Evolutionary conservation across 2,113 vertebrate genomes (phyloP).

Genomic region (Muscicapa adusta): DNA sequence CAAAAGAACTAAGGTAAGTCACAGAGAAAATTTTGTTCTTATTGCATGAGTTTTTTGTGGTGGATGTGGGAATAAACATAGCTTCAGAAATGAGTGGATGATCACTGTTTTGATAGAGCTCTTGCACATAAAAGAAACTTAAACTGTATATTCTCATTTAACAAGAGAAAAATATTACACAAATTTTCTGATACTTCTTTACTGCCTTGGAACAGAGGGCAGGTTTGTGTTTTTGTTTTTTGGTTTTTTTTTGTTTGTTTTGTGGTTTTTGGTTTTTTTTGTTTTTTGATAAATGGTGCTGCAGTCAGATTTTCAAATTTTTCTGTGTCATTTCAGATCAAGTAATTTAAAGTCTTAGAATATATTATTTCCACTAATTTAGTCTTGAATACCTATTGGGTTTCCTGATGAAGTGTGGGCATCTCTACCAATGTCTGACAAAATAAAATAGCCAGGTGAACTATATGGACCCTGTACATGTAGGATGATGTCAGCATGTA

Average conservation of each 20-base stretch:
- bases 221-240: background rate
- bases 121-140: background rate
- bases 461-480: fast-evolving
- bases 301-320: background rate
- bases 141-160: background rate
- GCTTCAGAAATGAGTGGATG: background rate
- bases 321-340: background rate
- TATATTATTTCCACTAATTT: background rate
- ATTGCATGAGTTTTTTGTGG: constrained; percentile 29
- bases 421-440: background rate
- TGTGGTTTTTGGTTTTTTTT: background rate
- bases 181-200: background rate
- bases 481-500: background rate
- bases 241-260: too few relatives aligned
- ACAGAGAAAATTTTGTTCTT: constrained; percentile 6
- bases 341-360: background rate
- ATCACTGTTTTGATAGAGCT: constrained; percentile 22
- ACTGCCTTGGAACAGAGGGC: background rate
- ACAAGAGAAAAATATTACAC: background rate
- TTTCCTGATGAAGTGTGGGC: background rate
- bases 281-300: background rate
- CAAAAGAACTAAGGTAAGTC: constrained; percentile 53
- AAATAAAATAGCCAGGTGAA: background rate
- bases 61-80: background rate
- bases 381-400: background rate